Base-by-base conservation (phyloP, 2,113 vertebrate genomes). In the Uropsilus gracilis region DNA sequence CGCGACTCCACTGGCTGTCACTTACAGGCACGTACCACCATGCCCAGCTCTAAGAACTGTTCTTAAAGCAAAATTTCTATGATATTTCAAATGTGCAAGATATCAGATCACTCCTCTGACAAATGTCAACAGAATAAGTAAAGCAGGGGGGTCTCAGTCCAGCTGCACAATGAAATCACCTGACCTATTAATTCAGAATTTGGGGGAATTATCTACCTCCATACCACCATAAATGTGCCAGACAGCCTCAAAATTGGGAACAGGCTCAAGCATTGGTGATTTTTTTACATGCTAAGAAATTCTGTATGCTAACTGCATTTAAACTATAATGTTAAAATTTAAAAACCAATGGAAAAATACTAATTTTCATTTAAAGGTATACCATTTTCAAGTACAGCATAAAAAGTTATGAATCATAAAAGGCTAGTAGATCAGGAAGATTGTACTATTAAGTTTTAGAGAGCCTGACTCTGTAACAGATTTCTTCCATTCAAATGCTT, bases 401-500 rank as follows among this genome's bases (percentile, higher is more conserved):
- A 82, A 85, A 76, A 77, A 22, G 24, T 64, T 71, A 75, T 32
- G 8, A 32, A 63, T 22, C 46, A 75, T 94, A 72, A 85, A n/a
- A n/a, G n/a, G n/a, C n/a, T n/a, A n/a, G n/a, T n/a, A n/a, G n/a
- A n/a, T n/a, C n/a, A n/a, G n/a, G n/a, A n/a, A n/a, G n/a, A n/a
- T n/a, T n/a, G n/a, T n/a, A n/a, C n/a, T n/a, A n/a, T n/a, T n/a
- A n/a, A n/a, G n/a, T n/a, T n/a, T n/a, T n/a, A n/a, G n/a, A n/a
- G n/a, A n/a, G n/a, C n/a, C n/a, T n/a, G n/a, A n/a, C n/a, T n/a
- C n/a, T n/a, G n/a, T n/a, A 28, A 66, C 1, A 32, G 10, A 44
- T 30, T 63, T 83, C 64, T 92, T 92, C 71, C 55, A 90, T 80
- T 75, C 66, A 84, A 86, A 34, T 14, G 3, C 46, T 82, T 90